Evolutionary conservation across 2,797 vertebrate species (phyloP).

Genomic region (Gobio occitaniae): DNA sequence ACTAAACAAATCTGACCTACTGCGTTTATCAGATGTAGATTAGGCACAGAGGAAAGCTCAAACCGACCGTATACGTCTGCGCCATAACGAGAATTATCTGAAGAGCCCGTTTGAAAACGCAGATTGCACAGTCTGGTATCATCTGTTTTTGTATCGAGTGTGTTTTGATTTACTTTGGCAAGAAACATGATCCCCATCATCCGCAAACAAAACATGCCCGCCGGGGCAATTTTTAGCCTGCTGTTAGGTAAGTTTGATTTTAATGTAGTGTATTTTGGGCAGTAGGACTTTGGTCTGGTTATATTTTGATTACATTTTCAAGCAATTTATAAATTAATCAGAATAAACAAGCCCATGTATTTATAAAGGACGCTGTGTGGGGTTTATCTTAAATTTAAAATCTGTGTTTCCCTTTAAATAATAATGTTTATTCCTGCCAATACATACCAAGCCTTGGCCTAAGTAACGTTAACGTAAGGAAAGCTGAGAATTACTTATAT

Average conservation of each 20-base stretch:
- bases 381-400: neutral
- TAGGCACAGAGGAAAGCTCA: neutral
- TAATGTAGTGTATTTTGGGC: neutral
- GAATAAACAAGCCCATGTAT: neutral
- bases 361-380: neutral
- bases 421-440: neutral
- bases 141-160: constrained; percentile 18
- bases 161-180: constrained; percentile 57
- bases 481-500: neutral
- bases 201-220: constrained; percentile 56
- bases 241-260: constrained; percentile 70
- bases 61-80: neutral
- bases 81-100: neutral
- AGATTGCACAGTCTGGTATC: neutral
- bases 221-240: constrained; percentile 62
- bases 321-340: neutral
- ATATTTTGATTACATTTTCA: neutral
- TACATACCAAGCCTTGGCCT: no score
- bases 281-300: neutral
- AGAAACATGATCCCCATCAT: constrained; percentile 69
- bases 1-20: constrained; percentile 29
- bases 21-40: neutral
- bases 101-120: neutral
- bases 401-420: neutral
- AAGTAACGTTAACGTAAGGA: neutral